Percentiles rank a stretch among this genome's conserved stretches.
These are phyloP conservation scores for Andricus quercusramuli DNA, from an alignment of 2,888 invertebrate species.

Conservation along the genomic window DNA sequence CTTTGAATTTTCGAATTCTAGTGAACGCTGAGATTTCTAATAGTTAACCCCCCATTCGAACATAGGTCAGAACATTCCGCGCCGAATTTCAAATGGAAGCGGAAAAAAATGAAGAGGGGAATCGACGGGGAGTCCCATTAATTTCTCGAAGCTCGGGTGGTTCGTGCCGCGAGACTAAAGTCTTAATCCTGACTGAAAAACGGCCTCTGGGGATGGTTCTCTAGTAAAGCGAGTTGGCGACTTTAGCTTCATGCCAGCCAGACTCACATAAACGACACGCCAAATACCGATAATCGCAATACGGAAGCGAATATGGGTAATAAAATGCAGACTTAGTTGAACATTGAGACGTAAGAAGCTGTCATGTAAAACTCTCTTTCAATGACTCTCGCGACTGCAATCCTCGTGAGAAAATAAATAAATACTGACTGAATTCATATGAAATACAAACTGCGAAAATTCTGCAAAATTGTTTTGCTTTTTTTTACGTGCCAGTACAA, in stretches of 20 bases:
- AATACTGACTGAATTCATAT: neutral
- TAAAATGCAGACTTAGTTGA: neutral
- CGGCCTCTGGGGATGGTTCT: conserved; percentile 55
- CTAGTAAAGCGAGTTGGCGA: conserved; percentile 52
- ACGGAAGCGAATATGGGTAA: neutral
- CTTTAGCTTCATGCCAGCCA: conserved; percentile 1
- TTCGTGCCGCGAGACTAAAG: conserved; percentile 56
- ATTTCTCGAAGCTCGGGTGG: conserved; percentile 54
- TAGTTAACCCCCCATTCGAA: neutral
- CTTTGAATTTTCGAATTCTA: too few species aligned
- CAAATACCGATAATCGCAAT: conserved; percentile 6
- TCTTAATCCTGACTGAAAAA: conserved; percentile 61
- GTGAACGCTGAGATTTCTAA: too few species aligned
- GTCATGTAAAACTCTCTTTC: neutral
- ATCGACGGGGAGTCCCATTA: conserved; percentile 59
- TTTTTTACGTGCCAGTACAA: too few species aligned
- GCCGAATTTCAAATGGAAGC: conserved; percentile 47
- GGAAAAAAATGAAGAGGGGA: conserved; percentile 48
- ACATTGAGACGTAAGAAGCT: neutral
- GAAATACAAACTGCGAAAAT: neutral
- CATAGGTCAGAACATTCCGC: conserved; percentile 28
- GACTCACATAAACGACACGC: conserved; percentile 2
- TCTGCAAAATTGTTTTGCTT: too few species aligned
- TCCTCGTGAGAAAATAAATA: neutral
- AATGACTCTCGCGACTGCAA: neutral